phyloP scores from a whole-genome alignment of 2,888 invertebrate genomes.

The Prenolepis imparis region DNA sequence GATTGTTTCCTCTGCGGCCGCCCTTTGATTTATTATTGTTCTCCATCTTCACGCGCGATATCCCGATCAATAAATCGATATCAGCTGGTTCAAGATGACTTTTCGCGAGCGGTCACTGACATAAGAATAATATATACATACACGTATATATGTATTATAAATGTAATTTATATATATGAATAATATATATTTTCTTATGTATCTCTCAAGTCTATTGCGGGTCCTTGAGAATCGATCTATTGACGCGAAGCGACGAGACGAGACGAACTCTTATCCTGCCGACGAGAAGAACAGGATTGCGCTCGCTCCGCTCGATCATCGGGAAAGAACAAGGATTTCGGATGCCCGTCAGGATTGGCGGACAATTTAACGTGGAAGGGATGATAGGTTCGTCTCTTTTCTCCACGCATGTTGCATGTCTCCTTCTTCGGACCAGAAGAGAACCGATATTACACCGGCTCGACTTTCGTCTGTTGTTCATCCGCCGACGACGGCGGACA shows the following conservation, averaged over 20 bases:
- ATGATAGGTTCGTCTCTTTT: conserved; percentile 1
- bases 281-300: neutral
- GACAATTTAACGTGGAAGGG: conserved; percentile 22
- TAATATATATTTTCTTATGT: neutral
- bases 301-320: neutral
- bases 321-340: conserved; percentile 8
- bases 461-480: conserved; percentile 32
- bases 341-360: conserved; percentile 23
- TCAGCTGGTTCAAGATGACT: conserved; percentile 20
- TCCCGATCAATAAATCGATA: conserved; percentile 26
- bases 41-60: neutral
- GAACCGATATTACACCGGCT: neutral
- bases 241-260: neutral
- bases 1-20: neutral
- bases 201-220: neutral
- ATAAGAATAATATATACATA: neutral
- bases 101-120: neutral
- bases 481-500: neutral
- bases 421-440: neutral
- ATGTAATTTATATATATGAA: neutral
- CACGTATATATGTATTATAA: neutral
- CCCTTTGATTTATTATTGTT: conserved; percentile 4
- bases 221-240: neutral
- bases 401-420: neutral
- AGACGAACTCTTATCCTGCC: neutral